Evolutionary conservation across 2,888 invertebrate genomes (phyloP), one percentile per base, ranked within the genome.

Genomic region (Aquatica leii): DNA sequence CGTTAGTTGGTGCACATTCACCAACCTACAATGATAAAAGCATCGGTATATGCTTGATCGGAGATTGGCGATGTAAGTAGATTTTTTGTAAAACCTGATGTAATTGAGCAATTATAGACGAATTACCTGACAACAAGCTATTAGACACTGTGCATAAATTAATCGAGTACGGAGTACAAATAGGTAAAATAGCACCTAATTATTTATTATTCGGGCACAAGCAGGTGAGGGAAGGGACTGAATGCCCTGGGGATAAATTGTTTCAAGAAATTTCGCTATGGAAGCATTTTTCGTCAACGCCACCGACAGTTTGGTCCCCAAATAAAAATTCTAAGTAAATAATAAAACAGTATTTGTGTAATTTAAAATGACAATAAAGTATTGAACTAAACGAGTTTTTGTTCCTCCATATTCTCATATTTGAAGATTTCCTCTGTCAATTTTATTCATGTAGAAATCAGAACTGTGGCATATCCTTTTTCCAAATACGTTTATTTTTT

Each of bases 31-130:
- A 90, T 78, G 82, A 83, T 66, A 82, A 84, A 74, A 90, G 90
- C 76, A 84, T 91, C 48, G 91, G 91, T 14, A 87, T 92, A 64
- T 88, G 89, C 68, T 76, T 91, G 9, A 91, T 91, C 64, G 91
- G 91, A 8, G 88, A 90, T 74, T 91, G 89, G 87, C 84, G 84
- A 82, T 83, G 90, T 90, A 78, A 85, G 86, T 83, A 43, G 14
- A 40, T 14, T 6, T n/a, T 4, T 40, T 12, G 40, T 40, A 40
- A 40, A 40, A 2, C n/a, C 14, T 40, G 2, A 4, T 40, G n/a
- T n/a, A n/a, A 40, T 12, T n/a, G 40, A 12, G n/a, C 2, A 12
- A 14, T 82, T 82, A 0, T 77, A 90, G 90, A 75, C 35, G 80
- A 84, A 65, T 73, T 88, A 1, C 91, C 91, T 1, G 86, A 89